phyloP scores from a whole-genome alignment of 2,797 vertebrate species.

The Platalea minor region DNA sequence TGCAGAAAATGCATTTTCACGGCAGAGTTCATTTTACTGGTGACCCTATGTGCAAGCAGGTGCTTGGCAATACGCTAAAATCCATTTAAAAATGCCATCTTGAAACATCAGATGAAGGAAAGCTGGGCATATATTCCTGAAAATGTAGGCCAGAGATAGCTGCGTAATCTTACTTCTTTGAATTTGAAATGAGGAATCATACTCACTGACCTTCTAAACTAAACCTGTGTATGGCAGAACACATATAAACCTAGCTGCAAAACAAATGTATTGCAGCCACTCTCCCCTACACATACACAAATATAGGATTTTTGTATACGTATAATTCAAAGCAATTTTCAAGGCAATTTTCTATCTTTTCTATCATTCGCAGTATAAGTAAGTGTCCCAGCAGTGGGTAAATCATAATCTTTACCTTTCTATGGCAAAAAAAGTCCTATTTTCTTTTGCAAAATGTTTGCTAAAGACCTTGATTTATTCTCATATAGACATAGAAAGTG shows the following conservation, averaged over 20 bases:
- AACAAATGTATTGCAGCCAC: neutral
- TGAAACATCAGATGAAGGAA: neutral
- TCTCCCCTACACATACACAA: neutral
- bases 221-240: neutral
- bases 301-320: neutral
- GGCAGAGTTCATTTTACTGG: neutral
- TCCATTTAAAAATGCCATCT: neutral
- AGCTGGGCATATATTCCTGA: neutral
- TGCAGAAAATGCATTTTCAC: neutral
- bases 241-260: neutral
- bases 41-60: neutral
- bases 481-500: neutral
- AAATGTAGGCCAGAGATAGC: neutral
- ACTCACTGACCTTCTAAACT: neutral
- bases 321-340: constrained; percentile 1
- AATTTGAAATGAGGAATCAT: neutral
- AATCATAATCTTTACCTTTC: neutral
- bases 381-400: constrained; percentile 3
- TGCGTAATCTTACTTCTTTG: neutral
- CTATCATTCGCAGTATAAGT: neutral
- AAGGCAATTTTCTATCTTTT: constrained; percentile 16
- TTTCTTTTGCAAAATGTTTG: neutral
- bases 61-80: neutral
- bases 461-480: neutral
- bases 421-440: neutral